phyloP scores from a whole-genome alignment of 2,888 invertebrate species.

The Plemyria rubiginata region DNA sequence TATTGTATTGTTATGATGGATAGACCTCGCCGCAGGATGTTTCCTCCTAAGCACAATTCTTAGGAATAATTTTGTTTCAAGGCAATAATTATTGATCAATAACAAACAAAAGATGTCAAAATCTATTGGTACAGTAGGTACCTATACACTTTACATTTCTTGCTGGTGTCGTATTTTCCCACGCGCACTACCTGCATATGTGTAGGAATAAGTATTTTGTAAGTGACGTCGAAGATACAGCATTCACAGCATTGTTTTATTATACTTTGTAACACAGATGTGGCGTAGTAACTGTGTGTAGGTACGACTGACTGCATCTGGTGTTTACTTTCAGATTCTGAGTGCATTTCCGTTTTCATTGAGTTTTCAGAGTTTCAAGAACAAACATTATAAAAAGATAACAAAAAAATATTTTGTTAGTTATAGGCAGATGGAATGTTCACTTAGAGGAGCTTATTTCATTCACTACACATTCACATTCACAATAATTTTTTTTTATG shows the following conservation, averaged over 20 bases:
- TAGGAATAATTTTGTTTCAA: neutral
- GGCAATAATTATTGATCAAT: slow-evolving; percentile 22
- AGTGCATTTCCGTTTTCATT: slow-evolving; percentile 41
- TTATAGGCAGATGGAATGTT: too few relatives aligned
- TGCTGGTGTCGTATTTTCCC: slow-evolving; percentile 53
- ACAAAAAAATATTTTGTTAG: too few relatives aligned
- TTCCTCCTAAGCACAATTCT: too few relatives aligned
- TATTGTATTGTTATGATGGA: too few relatives aligned
- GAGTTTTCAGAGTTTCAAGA: slow-evolving; percentile 14
- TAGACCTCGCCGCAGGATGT: too few relatives aligned
- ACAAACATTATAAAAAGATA: too few relatives aligned
- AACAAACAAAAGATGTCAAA: slow-evolving; percentile 34
- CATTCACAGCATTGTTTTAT: slow-evolving; percentile 61
- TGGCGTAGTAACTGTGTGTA: slow-evolving; percentile 44
- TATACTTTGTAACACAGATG: slow-evolving; percentile 57
- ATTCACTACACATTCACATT: too few relatives aligned
- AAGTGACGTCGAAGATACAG: slow-evolving; percentile 57
- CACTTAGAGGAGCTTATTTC: neutral
- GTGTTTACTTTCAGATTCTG: slow-evolving; percentile 39
- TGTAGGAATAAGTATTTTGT: slow-evolving; percentile 52
- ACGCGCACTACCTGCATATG: slow-evolving; percentile 66
- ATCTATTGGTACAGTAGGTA: slow-evolving; percentile 26
- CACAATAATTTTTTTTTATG: too few relatives aligned
- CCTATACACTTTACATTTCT: too few relatives aligned
- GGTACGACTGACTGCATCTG: slow-evolving; percentile 25